A percentile compares a stretch with the other conserved stretches of the same genome.
Evolutionary conservation across 2,797 vertebrate genomes (phyloP).

Genomic region (Perodicticus potto): DNA sequence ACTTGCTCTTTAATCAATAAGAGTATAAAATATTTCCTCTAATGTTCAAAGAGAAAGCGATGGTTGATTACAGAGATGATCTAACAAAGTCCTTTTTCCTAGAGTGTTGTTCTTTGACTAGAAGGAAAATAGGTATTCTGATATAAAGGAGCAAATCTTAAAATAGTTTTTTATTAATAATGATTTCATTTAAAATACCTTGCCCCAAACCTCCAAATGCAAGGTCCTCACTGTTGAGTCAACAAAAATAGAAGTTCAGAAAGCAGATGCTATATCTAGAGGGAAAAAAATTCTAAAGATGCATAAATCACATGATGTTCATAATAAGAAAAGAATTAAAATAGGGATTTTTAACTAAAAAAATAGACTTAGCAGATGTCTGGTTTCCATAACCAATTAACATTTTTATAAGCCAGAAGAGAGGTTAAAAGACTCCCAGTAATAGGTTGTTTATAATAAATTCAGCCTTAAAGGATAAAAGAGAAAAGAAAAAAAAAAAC

Average conservation of each 20-base stretch:
- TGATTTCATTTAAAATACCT: conserved; percentile 46
- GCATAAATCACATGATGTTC: background rate
- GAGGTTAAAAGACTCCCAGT: conserved; percentile 34
- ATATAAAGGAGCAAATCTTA: conserved; percentile 7
- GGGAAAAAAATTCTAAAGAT: background rate
- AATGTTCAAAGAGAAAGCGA: conserved; percentile 15
- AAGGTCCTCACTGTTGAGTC: background rate
- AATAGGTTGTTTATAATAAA: conserved; percentile 27
- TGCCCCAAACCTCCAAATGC: background rate
- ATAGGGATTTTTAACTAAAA: background rate
- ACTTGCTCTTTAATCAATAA: background rate
- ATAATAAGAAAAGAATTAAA: conserved; percentile 18
- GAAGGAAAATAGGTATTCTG: background rate
- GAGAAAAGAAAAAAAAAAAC: background rate
- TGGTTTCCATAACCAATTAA: conserved; percentile 48
- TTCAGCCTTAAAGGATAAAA: conserved; percentile 3
- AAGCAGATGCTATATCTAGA: background rate
- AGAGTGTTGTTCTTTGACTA: background rate
- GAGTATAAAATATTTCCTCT: background rate
- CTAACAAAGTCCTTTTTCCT: background rate
- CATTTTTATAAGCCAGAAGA: conserved; percentile 2
- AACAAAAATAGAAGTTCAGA: conserved; percentile 41
- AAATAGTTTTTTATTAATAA: conserved; percentile 46
- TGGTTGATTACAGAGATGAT: background rate
- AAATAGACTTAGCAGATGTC: conserved; percentile 36